Percentiles rank a stretch among this genome's conserved stretches.
These are phyloP conservation scores for Potamilus streckersoni DNA, from an alignment of 1,140 invertebrate species.

Conservation along the genomic window DNA sequence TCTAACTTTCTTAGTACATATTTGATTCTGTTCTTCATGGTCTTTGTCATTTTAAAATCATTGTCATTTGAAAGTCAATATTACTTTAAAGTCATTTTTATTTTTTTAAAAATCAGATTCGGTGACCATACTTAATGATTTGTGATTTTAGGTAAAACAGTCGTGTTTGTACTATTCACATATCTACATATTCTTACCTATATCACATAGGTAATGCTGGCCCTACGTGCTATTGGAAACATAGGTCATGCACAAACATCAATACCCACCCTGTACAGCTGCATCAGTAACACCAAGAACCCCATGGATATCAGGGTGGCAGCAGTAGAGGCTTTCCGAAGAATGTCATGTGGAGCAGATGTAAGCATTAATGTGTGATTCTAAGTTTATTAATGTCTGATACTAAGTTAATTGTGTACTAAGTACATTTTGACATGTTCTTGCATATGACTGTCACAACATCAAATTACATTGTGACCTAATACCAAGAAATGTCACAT, in stretches of 20 bases:
- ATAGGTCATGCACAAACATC: conserved; percentile 80
- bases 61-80: too few relatives aligned
- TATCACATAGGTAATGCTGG: conserved; percentile 75
- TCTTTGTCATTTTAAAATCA: too few relatives aligned
- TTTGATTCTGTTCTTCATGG: too few relatives aligned
- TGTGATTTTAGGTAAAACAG: too few relatives aligned
- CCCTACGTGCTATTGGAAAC: conserved; percentile 89
- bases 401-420: not conserved
- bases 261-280: conserved; percentile 75
- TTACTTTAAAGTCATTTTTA: too few relatives aligned
- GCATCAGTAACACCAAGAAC: conserved; percentile 75
- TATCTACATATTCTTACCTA: too few relatives aligned
- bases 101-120: too few relatives aligned
- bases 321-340: conserved; percentile 82
- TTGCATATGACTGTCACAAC: not conserved
- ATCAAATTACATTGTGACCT: not conserved
- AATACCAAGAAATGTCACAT: not conserved
- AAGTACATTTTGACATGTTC: not conserved
- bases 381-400: not conserved
- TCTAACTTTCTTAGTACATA: too few relatives aligned
- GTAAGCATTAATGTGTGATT: conserved; percentile 66
- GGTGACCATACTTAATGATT: too few relatives aligned
- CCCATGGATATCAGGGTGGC: conserved; percentile 80
- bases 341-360: conserved; percentile 75
- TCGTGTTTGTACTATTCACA: too few relatives aligned